Base-by-base conservation (phyloP, 30 jellyfish, hydroid and myxozoan genomes). In the Sanderia malayensis region DNA sequence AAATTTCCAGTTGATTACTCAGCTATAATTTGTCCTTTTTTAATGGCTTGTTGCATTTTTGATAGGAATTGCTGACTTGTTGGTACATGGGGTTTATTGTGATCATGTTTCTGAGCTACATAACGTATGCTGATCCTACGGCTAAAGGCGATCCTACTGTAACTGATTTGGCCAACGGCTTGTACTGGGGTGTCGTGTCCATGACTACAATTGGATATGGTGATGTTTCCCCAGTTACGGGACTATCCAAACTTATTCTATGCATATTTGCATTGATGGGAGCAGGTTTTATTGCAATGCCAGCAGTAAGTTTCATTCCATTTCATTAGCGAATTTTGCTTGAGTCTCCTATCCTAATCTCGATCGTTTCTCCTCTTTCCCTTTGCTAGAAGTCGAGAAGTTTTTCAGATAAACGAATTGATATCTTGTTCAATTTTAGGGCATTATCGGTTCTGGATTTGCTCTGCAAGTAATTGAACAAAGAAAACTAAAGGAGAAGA, bases 151-250 rank as follows among this genome's bases (percentile, higher is more conserved):
- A 81, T 2, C 80, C 82, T 1, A 83, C 95, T 4, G 93, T 89
- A 26, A 49, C 77, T 47, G 93, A 89, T 47, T 57, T 89, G 76
- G 94, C 87, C 1, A 89, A 71, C 67, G 95, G 97, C 31, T 71
- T 89, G 65, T 89, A 89, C 55, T 89, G 97, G 97, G 97, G 93
- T 1, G 84, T 89, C 63, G 88, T 89, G 55, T 88, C 97, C 0
- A 58, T 88, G 86, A 88, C 97, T 45, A 89, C 97, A 2, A 89
- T 89, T 47, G 97, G 97, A 4, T 89, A 89, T 68, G 97, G 97
- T 2, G 97, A 89, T 89, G 84, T 89, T 28, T 52, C 76, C 28
- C 97, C 97, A 4, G 89, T 17, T 8, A 89, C 94, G 27, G 82
- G 86, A 24, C 49, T 90, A 0, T 92, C 88, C 18, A 89, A 89